Evolutionary conservation across 2,797 vertebrate species (phyloP).

Genomic region (Pteropus rufus): DNA sequence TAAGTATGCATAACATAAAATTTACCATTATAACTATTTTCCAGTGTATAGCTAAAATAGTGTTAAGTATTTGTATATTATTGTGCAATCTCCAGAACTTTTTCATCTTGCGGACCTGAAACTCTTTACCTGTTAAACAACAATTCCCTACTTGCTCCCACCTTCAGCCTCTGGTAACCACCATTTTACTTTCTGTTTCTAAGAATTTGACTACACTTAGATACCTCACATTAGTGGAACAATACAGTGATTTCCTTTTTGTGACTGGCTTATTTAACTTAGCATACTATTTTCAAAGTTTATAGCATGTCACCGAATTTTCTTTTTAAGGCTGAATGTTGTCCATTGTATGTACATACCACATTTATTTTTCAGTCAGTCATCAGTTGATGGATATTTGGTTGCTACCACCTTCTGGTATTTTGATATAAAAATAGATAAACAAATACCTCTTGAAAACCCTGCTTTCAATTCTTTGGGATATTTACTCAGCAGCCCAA

Average conservation of each 20-base stretch:
- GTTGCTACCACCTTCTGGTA: not conserved
- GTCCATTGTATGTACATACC: not conserved
- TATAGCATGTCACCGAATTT: not conserved
- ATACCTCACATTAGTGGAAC: not conserved
- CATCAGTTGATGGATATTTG: not conserved
- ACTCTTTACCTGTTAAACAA: not conserved
- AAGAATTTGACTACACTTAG: not conserved
- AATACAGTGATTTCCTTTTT: not conserved
- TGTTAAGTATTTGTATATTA: not conserved
- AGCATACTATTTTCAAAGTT: not conserved
- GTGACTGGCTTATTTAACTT: not conserved
- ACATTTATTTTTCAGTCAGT: not conserved
- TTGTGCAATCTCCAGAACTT: not conserved
- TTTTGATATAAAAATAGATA: not conserved
- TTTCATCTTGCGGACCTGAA: not conserved
- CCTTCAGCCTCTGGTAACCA: not conserved
- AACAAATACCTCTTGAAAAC: not conserved
- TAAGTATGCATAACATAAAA: not conserved
- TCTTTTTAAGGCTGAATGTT: not conserved
- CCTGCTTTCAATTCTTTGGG: not conserved
- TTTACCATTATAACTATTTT: not conserved
- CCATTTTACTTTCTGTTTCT: not conserved
- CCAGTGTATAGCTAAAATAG: not conserved
- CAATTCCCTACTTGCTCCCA: not conserved
- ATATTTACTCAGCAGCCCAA: not conserved